Evolutionary conservation across 2,797 vertebrate genomes (phyloP).

Genomic region (Allobates femoralis): DNA sequence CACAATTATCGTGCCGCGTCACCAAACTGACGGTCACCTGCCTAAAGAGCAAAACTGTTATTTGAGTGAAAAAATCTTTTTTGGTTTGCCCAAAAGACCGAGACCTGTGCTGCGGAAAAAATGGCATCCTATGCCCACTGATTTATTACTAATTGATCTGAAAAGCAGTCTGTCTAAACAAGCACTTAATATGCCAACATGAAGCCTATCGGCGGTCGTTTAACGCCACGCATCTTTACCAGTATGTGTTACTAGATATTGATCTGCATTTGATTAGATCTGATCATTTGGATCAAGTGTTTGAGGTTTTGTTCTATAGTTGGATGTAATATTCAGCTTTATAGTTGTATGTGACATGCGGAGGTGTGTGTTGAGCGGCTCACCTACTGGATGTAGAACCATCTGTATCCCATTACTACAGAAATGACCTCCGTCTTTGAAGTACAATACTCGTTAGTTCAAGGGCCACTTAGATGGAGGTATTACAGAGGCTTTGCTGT

Average conservation of each 20-base stretch:
- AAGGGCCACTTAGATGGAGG: conserved; percentile 57
- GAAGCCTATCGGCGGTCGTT: too few relatives aligned
- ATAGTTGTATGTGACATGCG: background rate
- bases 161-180: too few relatives aligned
- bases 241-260: background rate
- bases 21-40: too few relatives aligned
- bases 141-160: too few relatives aligned
- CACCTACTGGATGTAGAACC: conserved; percentile 38
- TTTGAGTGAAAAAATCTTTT: too few relatives aligned
- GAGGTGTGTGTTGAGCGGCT: conserved; percentile 38
- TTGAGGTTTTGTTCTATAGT: background rate
- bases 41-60: too few relatives aligned
- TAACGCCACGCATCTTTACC: background rate
- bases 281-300: background rate
- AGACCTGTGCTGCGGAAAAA: too few relatives aligned
- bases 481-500: conserved; percentile 48
- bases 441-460: conserved; percentile 47
- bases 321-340: background rate
- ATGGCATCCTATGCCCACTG: too few relatives aligned
- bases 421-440: conserved; percentile 50
- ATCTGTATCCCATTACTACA: conserved; percentile 57
- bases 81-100: too few relatives aligned
- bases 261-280: background rate
- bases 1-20: too few relatives aligned
- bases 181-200: too few relatives aligned